Evolutionary conservation across 2,888 invertebrate species (phyloP).

Genomic region (Hemithea aestivaria): DNA sequence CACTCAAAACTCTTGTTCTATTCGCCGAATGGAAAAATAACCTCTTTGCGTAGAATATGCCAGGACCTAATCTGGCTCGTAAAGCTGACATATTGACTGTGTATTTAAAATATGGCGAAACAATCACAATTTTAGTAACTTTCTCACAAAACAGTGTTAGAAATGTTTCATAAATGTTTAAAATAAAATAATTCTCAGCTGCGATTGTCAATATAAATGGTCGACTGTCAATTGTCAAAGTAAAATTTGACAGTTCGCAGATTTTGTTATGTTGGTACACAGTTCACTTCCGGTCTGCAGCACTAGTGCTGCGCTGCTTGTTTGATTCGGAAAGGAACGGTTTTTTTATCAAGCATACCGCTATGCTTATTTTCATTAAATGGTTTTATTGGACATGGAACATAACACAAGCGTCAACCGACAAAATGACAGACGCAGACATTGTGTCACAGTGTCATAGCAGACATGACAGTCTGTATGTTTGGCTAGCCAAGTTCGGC

Average conservation of each 20-base stretch:
- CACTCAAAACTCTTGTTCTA: conserved; percentile 38
- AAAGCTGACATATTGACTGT: conserved; percentile 50
- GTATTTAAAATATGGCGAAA: no score
- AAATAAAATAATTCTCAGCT: no score
- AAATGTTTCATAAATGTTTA: no score
- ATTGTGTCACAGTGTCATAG: no score
- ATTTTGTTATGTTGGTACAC: not conserved
- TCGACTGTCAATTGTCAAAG: not conserved
- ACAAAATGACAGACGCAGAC: conserved; percentile 11
- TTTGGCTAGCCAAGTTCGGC: conserved; percentile 24
- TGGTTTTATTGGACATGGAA: no score
- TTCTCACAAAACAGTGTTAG: no score
- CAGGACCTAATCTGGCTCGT: conserved; percentile 45
- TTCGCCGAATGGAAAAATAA: conserved; percentile 45
- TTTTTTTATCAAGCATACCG: not conserved
- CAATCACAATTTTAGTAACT: no score
- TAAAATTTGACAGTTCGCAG: not conserved
- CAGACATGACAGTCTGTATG: conserved; percentile 20
- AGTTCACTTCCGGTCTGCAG: no score
- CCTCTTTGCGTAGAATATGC: conserved; percentile 43
- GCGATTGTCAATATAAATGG: no score
- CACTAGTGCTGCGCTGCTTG: not conserved
- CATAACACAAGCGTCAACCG: conserved; percentile 11
- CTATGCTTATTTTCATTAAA: no score
- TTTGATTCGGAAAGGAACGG: conserved; percentile 10